Conservation (phyloP, 2,797 vertebrate species). For the Holocentrus rufus region DNA sequence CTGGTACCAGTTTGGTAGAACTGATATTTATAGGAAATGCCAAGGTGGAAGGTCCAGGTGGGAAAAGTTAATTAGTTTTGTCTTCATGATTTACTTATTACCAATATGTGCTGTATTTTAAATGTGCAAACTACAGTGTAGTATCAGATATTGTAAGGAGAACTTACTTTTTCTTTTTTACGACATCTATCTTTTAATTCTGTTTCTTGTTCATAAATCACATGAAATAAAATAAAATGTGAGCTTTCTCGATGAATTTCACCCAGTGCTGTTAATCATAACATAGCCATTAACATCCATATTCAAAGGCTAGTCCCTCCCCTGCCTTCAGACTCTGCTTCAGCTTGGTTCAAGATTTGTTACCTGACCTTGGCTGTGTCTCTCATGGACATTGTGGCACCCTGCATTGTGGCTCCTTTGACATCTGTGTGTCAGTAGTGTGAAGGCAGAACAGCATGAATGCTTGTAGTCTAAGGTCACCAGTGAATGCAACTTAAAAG, state of each 20-base stretch:
- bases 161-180: not conserved
- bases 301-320: not conserved
- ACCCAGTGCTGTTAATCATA: not conserved
- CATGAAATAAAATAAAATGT: not conserved
- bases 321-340: constrained; percentile 5
- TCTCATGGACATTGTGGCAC: constrained; percentile 47
- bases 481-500: constrained; percentile 36
- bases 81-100: constrained; percentile 6
- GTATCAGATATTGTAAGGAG: not conserved
- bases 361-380: constrained; percentile 54
- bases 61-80: constrained; percentile 5
- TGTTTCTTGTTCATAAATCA: not conserved
- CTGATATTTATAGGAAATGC: too few relatives aligned
- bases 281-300: not conserved
- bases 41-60: not conserved
- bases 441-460: constrained; percentile 60
- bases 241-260: not conserved
- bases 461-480: constrained; percentile 65
- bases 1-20: constrained; percentile 1
- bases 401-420: constrained; percentile 53
- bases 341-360: constrained; percentile 7
- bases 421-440: constrained; percentile 63
- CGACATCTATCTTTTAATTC: not conserved
- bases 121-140: too few relatives aligned
- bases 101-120: not conserved